Percentiles rank a stretch among this genome's conserved stretches.
Conservation (phyloP, 2,113 vertebrate genomes). For the Rhinoderma darwinii region DNA sequence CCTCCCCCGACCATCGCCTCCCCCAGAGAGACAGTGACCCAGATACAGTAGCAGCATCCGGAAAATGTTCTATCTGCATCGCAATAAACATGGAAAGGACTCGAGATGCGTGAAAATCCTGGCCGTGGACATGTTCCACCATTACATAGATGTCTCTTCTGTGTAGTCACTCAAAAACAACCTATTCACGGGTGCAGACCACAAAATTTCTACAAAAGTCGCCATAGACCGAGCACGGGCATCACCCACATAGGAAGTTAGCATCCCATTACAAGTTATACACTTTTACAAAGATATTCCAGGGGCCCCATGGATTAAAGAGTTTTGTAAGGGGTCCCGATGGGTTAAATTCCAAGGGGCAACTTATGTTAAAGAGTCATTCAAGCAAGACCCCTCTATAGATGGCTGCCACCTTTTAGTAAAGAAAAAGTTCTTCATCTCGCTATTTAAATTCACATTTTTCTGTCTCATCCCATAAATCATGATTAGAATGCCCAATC, state of each 20-base stretch:
- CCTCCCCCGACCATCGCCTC: not conserved
- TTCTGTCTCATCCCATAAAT: too few relatives aligned
- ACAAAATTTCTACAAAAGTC: too few relatives aligned
- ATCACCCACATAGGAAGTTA: too few relatives aligned
- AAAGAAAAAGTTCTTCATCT: too few relatives aligned
- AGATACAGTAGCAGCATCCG: constrained; percentile 30
- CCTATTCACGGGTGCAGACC: not conserved
- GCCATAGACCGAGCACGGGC: too few relatives aligned
- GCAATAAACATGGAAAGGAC: not conserved
- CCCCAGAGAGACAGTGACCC: constrained; percentile 42
- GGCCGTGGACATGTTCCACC: not conserved
- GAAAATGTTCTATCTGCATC: constrained; percentile 3
- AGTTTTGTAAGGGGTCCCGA: too few relatives aligned
- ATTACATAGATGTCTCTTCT: not conserved
- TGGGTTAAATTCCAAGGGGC: too few relatives aligned
- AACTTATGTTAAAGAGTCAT: too few relatives aligned
- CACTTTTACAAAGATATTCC: not conserved
- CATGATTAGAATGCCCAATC: too few relatives aligned
- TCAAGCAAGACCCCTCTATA: too few relatives aligned
- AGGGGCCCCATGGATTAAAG: not conserved
- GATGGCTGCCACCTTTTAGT: too few relatives aligned
- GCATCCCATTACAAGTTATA: not conserved
- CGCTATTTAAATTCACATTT: too few relatives aligned
- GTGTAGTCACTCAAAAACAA: not conserved
- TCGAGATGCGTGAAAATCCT: not conserved